Conservation (phyloP, 2,113 vertebrate species). For the Cardinalis cardinalis region DNA sequence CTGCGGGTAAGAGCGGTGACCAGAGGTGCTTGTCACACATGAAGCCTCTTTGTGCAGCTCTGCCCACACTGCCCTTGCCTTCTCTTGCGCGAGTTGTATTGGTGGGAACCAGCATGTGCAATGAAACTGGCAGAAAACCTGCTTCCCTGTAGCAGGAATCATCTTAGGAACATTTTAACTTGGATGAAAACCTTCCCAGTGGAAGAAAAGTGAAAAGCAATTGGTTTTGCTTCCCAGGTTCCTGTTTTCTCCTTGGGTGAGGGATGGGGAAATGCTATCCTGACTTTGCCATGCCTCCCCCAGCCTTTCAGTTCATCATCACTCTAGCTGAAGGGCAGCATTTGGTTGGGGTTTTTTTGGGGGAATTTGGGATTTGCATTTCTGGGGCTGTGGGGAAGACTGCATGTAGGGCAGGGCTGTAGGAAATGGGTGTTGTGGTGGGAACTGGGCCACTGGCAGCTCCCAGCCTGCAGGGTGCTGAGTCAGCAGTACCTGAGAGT, state of each 20-base stretch:
- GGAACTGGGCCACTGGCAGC: not conserved
- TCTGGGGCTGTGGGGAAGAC: not conserved
- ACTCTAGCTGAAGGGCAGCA: not conserved
- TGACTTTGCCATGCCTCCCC: not conserved
- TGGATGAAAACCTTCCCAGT: not conserved
- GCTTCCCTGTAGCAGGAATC: not conserved
- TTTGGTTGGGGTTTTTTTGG: not conserved
- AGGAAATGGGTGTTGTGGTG: not conserved
- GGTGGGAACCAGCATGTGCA: fast-evolving
- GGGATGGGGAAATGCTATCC: not conserved
- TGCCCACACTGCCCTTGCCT: not conserved
- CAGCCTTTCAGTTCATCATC: fast-evolving
- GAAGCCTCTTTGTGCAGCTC: not conserved
- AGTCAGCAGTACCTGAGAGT: not conserved
- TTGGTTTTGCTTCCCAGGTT: not conserved
- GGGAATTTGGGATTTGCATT: not conserved
- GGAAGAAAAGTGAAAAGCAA: not conserved
- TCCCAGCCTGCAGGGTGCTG: not conserved
- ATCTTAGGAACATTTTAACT: not conserved
- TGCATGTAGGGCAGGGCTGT: fast-evolving
- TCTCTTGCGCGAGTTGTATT: not conserved
- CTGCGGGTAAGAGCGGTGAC: not conserved
- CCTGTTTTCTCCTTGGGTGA: not conserved
- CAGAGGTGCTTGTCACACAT: fast-evolving
- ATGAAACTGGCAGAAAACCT: not conserved